These are phyloP conservation scores for Apis dorsata DNA, from an alignment of 1,140 invertebrate genomes.

Conservation along the genomic window DNA sequence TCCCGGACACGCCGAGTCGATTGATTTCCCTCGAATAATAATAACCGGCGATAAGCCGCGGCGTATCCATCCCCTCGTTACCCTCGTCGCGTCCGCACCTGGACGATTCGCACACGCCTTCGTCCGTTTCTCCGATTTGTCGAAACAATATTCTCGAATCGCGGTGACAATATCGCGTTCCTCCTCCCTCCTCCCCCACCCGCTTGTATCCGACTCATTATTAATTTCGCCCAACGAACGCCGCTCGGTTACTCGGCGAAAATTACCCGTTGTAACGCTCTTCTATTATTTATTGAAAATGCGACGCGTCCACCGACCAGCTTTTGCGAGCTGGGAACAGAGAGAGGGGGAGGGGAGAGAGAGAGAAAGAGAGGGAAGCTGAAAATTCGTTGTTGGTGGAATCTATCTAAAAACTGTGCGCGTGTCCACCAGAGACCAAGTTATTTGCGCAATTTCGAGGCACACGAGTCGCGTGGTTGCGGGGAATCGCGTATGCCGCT, in stretches of 20 bases:
- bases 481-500: background rate
- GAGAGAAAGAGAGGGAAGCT: background rate
- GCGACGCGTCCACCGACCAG: background rate
- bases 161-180: conserved; percentile 63
- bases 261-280: background rate
- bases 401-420: background rate
- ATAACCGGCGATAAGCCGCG: conserved; percentile 54
- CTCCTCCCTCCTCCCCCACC: conserved; percentile 13
- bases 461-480: background rate
- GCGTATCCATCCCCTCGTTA: conserved; percentile 26
- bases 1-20: conserved; percentile 33
- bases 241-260: conserved; percentile 1
- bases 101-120: conserved; percentile 66
- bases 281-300: conserved; percentile 10
- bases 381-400: background rate
- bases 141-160: conserved; percentile 35
- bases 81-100: conserved; percentile 51
- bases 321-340: background rate
- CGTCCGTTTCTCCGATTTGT: conserved; percentile 49
- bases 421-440: background rate
- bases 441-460: background rate
- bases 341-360: background rate
- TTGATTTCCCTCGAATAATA: conserved; percentile 61
- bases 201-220: conserved; percentile 25
- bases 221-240: conserved; percentile 37